Evolutionary conservation across 2,888 invertebrate species (phyloP), one percentile per base, ranked within the genome.

Genomic region (Cantharis rufa): DNA sequence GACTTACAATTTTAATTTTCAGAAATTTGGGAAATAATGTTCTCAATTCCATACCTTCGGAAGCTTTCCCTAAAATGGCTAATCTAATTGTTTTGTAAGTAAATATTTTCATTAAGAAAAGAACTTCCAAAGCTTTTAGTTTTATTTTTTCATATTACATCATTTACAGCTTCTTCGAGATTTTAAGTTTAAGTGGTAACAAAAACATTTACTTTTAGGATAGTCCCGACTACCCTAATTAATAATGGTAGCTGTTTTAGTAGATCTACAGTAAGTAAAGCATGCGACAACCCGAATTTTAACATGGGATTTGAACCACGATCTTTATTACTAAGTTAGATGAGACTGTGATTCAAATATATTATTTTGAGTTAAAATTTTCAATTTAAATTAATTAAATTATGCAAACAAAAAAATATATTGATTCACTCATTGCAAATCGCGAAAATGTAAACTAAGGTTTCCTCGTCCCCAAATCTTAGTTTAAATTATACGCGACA

Each of bases 31-130:
- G 93, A 81, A 93, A 91, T 86, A 96, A 96, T 90, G 90, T 91
- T 86, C 90, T 96, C 85, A 89, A 91, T 83, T 90, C 91, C 86
- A 92, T 96, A 85, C 90, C 92, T 77, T 90, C 90, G 81, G 90
- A 91, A 80, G 92, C 94, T 78, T 94, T 96, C 88, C 92, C 93
- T 73, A 90, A 90, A 82, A 91, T 96, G 89, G 90, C 91, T 71
- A 92, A 92, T 84, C 90, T 96, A 79, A 90, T 93, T 84, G 93
- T 95, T 82, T 90, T 97, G 97, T 97, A 90, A 96, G 96, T 92
- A 88, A 21, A 16, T 63, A 16, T 63, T 63, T 16, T 63, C 63
- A 16, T 66, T 66, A 66, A 24, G 9, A 66, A 66, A 16, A 63
- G 15, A 21, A 21, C 18, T 66, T 66, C 15, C 21, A n/a, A 66